A percentile compares a stretch with the other conserved stretches of the same genome.
Evolutionary conservation across 2,888 invertebrate species (phyloP).

Genomic region (Ctenicera cuprea): DNA sequence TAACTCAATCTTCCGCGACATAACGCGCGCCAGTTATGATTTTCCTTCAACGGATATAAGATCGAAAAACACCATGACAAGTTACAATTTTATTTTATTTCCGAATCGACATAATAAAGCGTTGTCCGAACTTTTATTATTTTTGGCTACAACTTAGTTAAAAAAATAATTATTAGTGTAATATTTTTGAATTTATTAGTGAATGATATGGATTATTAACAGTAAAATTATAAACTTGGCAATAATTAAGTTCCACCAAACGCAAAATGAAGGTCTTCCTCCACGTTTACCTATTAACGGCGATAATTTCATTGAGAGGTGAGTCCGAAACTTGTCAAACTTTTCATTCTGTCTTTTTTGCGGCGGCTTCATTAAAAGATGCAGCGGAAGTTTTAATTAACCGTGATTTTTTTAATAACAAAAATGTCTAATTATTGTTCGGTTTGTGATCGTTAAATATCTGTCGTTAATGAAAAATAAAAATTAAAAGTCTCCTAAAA

Average conservation of each 20-base stretch:
- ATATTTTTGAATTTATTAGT: no score
- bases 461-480: no score
- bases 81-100: background rate
- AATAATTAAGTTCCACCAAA: background rate
- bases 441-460: background rate
- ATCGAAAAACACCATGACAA: conserved; percentile 1
- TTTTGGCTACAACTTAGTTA: background rate
- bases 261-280: conserved; percentile 32
- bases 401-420: background rate
- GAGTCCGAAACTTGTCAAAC: conserved; percentile 15
- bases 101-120: background rate
- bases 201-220: background rate
- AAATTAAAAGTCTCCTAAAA: background rate
- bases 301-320: conserved; percentile 28
- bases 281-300: conserved; percentile 4
- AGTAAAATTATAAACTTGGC: background rate
- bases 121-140: background rate
- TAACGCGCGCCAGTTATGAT: conserved; percentile 1
- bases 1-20: background rate
- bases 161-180: background rate
- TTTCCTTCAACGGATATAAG: background rate
- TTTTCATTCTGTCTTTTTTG: background rate
- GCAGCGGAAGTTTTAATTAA: background rate
- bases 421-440: no score
- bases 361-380: background rate